Conservation (phyloP, 2,888 invertebrate species). For the Netelia melanura region DNA sequence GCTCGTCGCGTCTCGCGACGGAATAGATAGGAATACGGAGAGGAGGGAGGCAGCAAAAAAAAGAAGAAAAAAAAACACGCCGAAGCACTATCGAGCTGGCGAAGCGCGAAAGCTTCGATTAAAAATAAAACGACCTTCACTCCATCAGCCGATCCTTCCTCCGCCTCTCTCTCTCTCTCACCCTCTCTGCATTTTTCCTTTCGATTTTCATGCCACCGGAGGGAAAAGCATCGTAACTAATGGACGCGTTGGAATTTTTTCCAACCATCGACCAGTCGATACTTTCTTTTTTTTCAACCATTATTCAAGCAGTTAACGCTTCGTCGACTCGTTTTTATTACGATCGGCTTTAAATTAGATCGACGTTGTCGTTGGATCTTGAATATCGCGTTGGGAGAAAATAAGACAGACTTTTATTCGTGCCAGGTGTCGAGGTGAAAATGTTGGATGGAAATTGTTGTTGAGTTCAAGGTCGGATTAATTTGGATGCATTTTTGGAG, state of each 20-base stretch:
- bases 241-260: conserved; percentile 60
- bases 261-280: conserved; percentile 14
- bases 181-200: conserved; percentile 15
- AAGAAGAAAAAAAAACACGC: conserved; percentile 5
- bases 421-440: background rate
- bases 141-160: background rate
- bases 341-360: conserved; percentile 18
- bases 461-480: background rate
- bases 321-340: conserved; percentile 25
- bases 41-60: conserved; percentile 21
- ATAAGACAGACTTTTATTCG: background rate
- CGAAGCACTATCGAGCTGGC: conserved; percentile 51
- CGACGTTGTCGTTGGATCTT: background rate
- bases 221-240: conserved; percentile 64
- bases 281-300: background rate
- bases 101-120: conserved; percentile 69
- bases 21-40: conserved; percentile 38
- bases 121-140: conserved; percentile 73
- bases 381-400: background rate
- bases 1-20: conserved; percentile 10
- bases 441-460: background rate
- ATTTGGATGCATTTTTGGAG: background rate
- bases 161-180: conserved; percentile 7
- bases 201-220: conserved; percentile 37
- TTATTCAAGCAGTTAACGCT: conserved; percentile 32